Percentiles rank a stretch among this genome's conserved stretches.
phyloP scores from a whole-genome alignment of 2,797 vertebrate species.

The Morus bassanus region DNA sequence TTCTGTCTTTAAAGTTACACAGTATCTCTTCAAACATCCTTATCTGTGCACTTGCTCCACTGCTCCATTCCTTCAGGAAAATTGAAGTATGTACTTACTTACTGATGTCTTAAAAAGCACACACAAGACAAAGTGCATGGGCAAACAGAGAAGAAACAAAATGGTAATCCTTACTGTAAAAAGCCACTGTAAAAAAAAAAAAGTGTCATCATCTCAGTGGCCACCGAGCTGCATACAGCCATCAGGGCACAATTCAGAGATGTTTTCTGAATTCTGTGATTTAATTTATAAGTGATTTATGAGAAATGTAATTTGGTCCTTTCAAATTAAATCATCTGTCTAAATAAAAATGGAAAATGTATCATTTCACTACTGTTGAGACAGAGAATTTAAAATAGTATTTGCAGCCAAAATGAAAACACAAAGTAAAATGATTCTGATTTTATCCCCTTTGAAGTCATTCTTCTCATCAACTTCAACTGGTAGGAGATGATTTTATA shows the following conservation, averaged over 20 bases:
- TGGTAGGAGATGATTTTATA: not conserved
- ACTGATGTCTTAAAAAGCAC: not conserved
- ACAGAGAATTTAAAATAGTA: not conserved
- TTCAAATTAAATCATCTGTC: conserved; percentile 27
- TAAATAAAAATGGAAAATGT: not conserved
- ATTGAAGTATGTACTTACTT: not conserved
- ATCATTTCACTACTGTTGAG: not conserved
- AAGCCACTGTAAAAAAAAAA: not conserved
- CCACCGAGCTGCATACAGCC: not conserved
- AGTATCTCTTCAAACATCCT: not conserved
- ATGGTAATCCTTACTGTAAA: not conserved
- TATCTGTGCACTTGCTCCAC: not conserved
- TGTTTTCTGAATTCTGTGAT: not conserved
- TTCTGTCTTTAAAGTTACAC: not conserved
- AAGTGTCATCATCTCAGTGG: not conserved
- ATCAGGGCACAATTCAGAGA: not conserved
- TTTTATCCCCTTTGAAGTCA: not conserved
- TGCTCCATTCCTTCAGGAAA: not conserved
- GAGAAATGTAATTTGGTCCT: not conserved
- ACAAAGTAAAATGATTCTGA: not conserved
- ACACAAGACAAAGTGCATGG: not conserved
- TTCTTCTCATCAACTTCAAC: not conserved
- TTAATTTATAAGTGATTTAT: not conserved
- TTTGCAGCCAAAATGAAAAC: not conserved
- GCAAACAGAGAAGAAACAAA: not conserved